Conservation (phyloP, 2,113 vertebrate species). For the Gadus macrocephalus region DNA sequence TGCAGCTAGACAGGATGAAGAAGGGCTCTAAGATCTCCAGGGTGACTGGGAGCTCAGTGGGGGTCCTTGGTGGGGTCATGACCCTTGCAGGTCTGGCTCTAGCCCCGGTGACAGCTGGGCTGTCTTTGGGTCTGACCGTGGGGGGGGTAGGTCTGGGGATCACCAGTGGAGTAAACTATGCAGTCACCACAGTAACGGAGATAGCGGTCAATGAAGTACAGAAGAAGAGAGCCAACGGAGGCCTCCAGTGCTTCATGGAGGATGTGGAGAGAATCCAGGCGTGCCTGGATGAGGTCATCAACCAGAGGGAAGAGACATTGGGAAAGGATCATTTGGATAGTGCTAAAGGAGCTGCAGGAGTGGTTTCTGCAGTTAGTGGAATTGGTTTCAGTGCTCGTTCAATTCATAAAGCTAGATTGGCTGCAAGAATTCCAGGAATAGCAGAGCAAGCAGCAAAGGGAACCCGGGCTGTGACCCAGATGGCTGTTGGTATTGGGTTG, state of each 20-base stretch:
- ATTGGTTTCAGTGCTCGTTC: conserved; percentile 26
- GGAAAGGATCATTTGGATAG: background rate
- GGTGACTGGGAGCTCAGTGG: conserved; percentile 48
- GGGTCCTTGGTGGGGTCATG: conserved; percentile 35
- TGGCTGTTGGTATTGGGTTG: conserved; percentile 36
- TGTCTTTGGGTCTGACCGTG: conserved; percentile 41
- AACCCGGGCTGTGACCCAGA: conserved; percentile 36
- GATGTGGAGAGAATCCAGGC: conserved; percentile 31
- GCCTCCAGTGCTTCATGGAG: conserved; percentile 26
- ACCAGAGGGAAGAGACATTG: background rate
- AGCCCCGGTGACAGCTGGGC: conserved; percentile 47
- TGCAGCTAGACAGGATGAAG: conserved; percentile 49
- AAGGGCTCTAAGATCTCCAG: conserved; percentile 41
- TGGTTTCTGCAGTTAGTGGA: conserved; percentile 16
- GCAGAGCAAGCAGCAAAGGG: conserved; percentile 46
- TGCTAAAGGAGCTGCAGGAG: background rate
- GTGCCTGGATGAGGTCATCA: conserved; percentile 25
- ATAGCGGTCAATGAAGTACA: conserved; percentile 27
- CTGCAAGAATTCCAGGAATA: conserved; percentile 47
- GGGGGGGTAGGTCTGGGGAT: conserved; percentile 44
- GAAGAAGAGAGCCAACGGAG: conserved; percentile 21
- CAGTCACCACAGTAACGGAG: conserved; percentile 40
- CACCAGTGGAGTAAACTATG: conserved; percentile 35
- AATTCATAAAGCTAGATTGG: conserved; percentile 23
- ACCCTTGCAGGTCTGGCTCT: conserved; percentile 50